phyloP scores from a whole-genome alignment of 2,888 invertebrate genomes.

The Hololepta plana region DNA sequence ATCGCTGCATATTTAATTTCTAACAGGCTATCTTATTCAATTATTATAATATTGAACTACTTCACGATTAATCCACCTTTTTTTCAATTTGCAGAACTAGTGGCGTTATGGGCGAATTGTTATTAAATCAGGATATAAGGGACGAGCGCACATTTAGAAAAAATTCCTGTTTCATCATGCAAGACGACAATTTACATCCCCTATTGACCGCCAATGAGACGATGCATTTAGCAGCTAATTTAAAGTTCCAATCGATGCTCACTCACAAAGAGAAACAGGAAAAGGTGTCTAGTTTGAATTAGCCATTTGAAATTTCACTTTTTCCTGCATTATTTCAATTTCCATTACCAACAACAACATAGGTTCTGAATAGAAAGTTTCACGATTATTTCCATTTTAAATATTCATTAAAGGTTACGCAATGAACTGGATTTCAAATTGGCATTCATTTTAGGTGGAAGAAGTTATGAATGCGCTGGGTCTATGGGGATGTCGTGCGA shows the following conservation, averaged over 20 bases:
- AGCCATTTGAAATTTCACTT: background rate
- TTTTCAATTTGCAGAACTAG: constrained; percentile 22
- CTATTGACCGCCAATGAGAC: constrained; percentile 72
- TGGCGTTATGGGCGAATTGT: constrained; percentile 44
- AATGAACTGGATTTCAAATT: background rate
- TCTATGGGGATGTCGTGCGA: constrained; percentile 44
- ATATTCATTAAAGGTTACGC: background rate
- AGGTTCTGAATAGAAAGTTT: constrained; percentile 1
- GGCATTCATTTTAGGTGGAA: constrained; percentile 58
- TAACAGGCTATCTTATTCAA: constrained; percentile 1
- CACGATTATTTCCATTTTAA: too few relatives aligned
- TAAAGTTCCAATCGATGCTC: constrained; percentile 58
- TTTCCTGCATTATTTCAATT: constrained; percentile 1
- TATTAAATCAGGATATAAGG: constrained; percentile 50
- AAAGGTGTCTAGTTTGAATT: constrained; percentile 41
- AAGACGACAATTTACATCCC: constrained; percentile 66
- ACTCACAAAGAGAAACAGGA: constrained; percentile 39
- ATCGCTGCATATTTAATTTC: constrained; percentile 3
- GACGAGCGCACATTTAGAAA: constrained; percentile 50
- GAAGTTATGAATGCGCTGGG: constrained; percentile 64
- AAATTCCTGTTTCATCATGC: constrained; percentile 79
- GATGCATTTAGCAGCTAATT: constrained; percentile 69
- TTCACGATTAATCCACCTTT: constrained; percentile 1
- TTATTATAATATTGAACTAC: background rate
- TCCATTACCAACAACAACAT: too few relatives aligned